phyloP scores from a whole-genome alignment of 2,113 vertebrate species.

The Vanacampus margaritifer region DNA sequence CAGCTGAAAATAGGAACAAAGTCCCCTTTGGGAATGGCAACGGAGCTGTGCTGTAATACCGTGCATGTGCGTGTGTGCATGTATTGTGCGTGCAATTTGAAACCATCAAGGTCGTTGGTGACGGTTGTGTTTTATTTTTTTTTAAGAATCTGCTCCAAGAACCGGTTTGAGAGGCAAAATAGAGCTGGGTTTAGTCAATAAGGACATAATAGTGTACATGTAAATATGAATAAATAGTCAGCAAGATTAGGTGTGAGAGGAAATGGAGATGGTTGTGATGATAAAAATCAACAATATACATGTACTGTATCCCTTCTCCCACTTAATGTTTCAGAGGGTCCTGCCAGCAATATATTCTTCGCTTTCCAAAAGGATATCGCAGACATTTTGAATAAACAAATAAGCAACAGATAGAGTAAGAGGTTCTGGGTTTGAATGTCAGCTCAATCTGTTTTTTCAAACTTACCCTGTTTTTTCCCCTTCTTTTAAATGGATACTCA shows the following conservation, averaged over 20 bases:
- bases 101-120: slow-evolving; percentile 4
- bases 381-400: neutral
- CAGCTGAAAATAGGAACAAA: neutral
- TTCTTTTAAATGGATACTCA: too few species aligned
- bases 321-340: too few species aligned
- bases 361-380: neutral
- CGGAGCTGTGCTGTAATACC: neutral
- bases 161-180: neutral
- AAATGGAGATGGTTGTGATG: neutral
- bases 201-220: neutral
- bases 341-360: neutral
- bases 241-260: neutral
- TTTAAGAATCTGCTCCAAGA: neutral
- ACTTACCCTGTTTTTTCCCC: too few species aligned
- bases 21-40: neutral
- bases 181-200: neutral
- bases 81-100: neutral
- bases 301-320: too few species aligned
- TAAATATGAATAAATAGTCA: neutral
- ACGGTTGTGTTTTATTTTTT: neutral
- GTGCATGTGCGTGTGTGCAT: neutral
- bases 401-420: neutral
- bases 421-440: too few species aligned
- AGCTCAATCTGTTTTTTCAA: too few species aligned
- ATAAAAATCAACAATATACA: neutral